phyloP scores from a whole-genome alignment of 2,888 invertebrate genomes.

The Papilio gigon region DNA sequence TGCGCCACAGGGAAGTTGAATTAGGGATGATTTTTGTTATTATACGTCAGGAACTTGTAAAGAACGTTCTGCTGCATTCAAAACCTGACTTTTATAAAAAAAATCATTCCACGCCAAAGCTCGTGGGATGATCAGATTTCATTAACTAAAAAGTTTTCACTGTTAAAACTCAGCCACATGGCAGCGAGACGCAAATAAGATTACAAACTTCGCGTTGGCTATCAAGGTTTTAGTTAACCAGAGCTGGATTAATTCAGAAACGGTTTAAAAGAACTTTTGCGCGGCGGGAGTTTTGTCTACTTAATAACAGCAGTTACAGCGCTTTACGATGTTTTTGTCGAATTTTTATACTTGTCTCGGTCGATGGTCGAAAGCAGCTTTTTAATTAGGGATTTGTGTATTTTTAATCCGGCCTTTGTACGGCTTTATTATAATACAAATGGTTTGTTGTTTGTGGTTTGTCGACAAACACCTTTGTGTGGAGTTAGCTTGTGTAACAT shows the following conservation, averaged over 20 bases:
- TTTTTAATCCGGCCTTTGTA: constrained; percentile 27
- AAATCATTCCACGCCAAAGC: too few species aligned
- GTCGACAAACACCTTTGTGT: neutral
- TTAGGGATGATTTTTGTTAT: too few species aligned
- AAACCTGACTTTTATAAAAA: too few species aligned
- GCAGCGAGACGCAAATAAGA: constrained; percentile 9
- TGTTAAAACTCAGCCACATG: constrained; percentile 10
- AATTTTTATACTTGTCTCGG: constrained; percentile 21
- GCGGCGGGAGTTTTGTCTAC: neutral
- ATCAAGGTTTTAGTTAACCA: constrained; percentile 9
- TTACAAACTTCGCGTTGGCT: constrained; percentile 8
- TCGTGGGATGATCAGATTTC: constrained; percentile 14
- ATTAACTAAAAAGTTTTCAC: constrained; percentile 12
- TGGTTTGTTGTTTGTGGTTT: constrained; percentile 4
- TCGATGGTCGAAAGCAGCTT: constrained; percentile 10
- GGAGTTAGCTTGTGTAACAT: neutral
- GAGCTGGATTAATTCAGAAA: constrained; percentile 6
- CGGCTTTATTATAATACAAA: neutral
- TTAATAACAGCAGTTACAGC: constrained; percentile 15
- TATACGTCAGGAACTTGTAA: neutral
- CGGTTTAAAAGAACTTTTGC: constrained; percentile 10
- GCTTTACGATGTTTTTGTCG: constrained; percentile 17
- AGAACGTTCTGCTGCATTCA: too few species aligned
- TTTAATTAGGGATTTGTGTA: constrained; percentile 32
- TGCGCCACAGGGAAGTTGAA: too few species aligned